Evolutionary conservation across 35 echinoderm and acorn worm genomes (phyloP), one percentile per base, ranked within the genome.

Genomic region (Lytechinus pictus): DNA sequence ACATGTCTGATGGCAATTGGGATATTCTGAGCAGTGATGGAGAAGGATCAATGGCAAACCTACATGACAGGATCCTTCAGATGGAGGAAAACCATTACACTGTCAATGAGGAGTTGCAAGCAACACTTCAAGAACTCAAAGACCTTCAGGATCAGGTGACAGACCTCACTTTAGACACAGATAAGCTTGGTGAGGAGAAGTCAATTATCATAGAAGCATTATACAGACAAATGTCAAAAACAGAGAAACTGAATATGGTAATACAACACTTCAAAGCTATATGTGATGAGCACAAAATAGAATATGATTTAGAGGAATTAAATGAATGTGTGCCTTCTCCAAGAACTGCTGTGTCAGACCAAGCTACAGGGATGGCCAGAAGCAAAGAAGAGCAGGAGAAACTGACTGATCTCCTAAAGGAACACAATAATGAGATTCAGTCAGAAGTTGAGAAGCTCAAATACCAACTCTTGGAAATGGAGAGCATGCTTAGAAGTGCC

Each of bases 41-140:
- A 27, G 98, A 99, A 96, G 98, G 98, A n/a, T 99, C 98, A 14
- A 96, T 98, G 29, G 98, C 98, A 28, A 98, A 97, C 88, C 90
- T 99, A 44, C 98, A 99, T 79, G 97, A 99, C 89, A 96, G 98
- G 58, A 99, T 99, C 87, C 98, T 97, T 90, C 98, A 98, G 95
- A 99, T 99, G 98, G 98, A 99, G 86, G 98, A 99, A 87, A 99
- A 97, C 86, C 98, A 99, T 95, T 97, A 99, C 92, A 98, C 96
- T 52, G 98, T 99, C 8, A 99, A 98, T 96, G 98, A 99, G 89
- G 98, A 99, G 58, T 93, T 99, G 24, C 98, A 99, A 94, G 98
- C 98, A 3, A 98, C 98, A 6, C 86, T 99, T 14, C 97, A 99
- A 72, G 98, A 99, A 96, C 95, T 99, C 44, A 96, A 96, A 71